A percentile compares a stretch with the other conserved stretches of the same genome.
These are phyloP conservation scores for Platygyra sinensis DNA, from an alignment of 64 coral and sea anemone species.

Conservation along the genomic window DNA sequence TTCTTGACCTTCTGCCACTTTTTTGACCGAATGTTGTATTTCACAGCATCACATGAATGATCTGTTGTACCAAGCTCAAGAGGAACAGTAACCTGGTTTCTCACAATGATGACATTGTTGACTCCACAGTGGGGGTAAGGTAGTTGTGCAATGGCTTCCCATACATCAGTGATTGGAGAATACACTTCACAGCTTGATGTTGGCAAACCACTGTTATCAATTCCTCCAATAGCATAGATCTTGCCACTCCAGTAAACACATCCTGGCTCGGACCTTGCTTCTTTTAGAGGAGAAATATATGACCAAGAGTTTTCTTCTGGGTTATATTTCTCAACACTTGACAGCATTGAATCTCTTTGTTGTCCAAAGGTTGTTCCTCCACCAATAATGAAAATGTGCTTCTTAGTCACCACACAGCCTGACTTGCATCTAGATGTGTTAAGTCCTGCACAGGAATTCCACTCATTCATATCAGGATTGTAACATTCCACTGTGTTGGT, in stretches of 20 bases:
- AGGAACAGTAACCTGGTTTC: slow-evolving; percentile 18
- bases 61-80: not conserved
- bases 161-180: slow-evolving; percentile 35
- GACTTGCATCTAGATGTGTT: slow-evolving; percentile 14
- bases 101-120: slow-evolving; percentile 55
- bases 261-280: slow-evolving; percentile 3
- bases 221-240: slow-evolving; percentile 65
- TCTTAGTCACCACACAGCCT: slow-evolving; percentile 17
- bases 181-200: slow-evolving; percentile 58
- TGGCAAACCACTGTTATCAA: slow-evolving; percentile 5
- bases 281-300: slow-evolving; percentile 49
- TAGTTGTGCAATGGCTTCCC: slow-evolving; percentile 54
- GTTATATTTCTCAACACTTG: slow-evolving; percentile 65
- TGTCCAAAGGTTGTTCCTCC: not conserved
- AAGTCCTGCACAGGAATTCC: slow-evolving; percentile 41
- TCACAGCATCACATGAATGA: slow-evolving; percentile 1
- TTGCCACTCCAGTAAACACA: slow-evolving; percentile 46
- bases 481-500: slow-evolving; percentile 53
- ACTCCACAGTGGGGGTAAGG: slow-evolving; percentile 29
- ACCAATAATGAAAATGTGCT: slow-evolving; percentile 49
- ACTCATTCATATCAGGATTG: slow-evolving; percentile 13
- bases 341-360: not conserved
- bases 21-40: slow-evolving; percentile 9
- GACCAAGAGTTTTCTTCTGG: slow-evolving; percentile 54
- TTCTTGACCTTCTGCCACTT: slow-evolving; percentile 48